Evolutionary conservation across 1,140 invertebrate species (phyloP), one percentile per base, ranked within the genome.

Genomic region (Drosophila serrata): DNA sequence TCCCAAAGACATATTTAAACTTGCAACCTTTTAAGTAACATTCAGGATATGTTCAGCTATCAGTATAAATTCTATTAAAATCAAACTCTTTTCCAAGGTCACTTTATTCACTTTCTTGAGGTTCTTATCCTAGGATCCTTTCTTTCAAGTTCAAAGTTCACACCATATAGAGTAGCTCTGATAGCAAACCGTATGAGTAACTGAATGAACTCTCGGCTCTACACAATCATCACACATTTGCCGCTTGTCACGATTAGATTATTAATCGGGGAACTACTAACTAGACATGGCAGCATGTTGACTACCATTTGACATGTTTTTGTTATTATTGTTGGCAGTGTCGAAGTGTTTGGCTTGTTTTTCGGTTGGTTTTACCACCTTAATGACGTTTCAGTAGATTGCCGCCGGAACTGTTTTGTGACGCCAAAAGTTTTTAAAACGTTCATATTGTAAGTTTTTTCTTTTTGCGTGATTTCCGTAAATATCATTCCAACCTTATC

Each of bases 171-270:
- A 51, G 24, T 15, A 4, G 11, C 19, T 49, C 9, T 11, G 19
- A 13, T 12, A 29, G 17, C 35, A 31, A 43, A 39, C 17, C 68
- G 19, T 24, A 64, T 75, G 72, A 75, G 42, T 75, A 75, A 75
- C 49, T 37, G 11, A 42, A 37, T 8, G 33, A 37, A 75, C 72
- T 42, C 48, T 45, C 29, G 37, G 11, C 43, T 24, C 63, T 56
- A 57, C 43, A 43, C 17, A 51, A 29, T 39, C 63, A 65, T 59
- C 74, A 75, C 51, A 57, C 58, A 53, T 59, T 76, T 40, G 31
- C 22, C 53, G 74, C 60, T 75, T 76, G 72, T 76, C 72, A 39
- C 31, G 81, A 82, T 82, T 75, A 82, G 81, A 82, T 82, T 72
- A 67, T 39, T 55, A 79, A 75, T 69, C 69, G n/a, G 48, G 55